These are phyloP conservation scores for Mandrillus leucophaeus DNA, from an alignment of 2,113 vertebrate genomes.

Conservation along the genomic window DNA sequence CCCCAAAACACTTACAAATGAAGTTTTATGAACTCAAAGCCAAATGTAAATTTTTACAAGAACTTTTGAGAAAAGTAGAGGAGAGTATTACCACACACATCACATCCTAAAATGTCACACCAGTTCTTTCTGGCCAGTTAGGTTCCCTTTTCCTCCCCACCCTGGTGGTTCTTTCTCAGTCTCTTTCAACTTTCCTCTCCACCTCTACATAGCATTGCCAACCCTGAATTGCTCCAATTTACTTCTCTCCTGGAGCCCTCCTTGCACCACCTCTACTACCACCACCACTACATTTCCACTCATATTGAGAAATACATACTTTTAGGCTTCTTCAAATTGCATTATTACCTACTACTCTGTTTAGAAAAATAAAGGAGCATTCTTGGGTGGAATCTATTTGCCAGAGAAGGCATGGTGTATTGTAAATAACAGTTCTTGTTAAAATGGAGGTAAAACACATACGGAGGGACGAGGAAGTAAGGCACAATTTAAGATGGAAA, in stretches of 20 bases:
- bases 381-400: not conserved
- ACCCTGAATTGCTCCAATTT: not conserved
- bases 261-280: not conserved
- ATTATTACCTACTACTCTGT: not conserved
- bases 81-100: not conserved
- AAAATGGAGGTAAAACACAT: conserved; percentile 23
- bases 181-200: not conserved
- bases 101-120: accelerated
- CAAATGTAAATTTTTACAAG: not conserved
- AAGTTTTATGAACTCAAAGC: not conserved
- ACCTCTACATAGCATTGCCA: not conserved
- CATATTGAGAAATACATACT: not conserved
- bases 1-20: not conserved
- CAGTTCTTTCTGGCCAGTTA: not conserved
- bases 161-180: not conserved
- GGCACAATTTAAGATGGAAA: not conserved
- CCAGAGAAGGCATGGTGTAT: not conserved
- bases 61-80: not conserved
- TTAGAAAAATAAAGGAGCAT: not conserved
- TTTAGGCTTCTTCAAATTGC: not conserved
- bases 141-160: not conserved
- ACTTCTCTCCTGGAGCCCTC: not conserved
- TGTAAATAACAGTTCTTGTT: not conserved
- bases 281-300: not conserved
- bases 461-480: not conserved